Evolutionary conservation across 2,113 vertebrate genomes (phyloP).

Genomic region (Gallinago paraguaiae): DNA sequence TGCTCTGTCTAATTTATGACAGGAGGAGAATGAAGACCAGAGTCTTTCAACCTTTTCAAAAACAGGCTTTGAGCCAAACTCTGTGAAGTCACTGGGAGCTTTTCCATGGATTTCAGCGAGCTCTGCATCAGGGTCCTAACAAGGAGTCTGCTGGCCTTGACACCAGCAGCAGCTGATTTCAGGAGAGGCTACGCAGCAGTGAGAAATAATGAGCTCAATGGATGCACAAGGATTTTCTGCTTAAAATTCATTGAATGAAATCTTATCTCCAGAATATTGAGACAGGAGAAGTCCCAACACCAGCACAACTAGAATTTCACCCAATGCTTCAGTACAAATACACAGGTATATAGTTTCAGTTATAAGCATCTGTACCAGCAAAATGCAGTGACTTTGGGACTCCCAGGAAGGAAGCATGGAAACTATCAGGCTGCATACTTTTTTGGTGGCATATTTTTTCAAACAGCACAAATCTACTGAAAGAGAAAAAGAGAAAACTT

Average conservation of each 20-base stretch:
- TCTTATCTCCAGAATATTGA: not conserved
- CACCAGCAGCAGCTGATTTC: not conserved
- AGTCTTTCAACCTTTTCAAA: not conserved
- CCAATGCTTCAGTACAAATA: not conserved
- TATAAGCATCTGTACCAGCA: not conserved
- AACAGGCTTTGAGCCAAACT: not conserved
- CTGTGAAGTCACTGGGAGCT: not conserved
- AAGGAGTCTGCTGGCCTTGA: not conserved
- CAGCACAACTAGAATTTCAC: not conserved
- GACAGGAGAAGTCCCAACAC: not conserved
- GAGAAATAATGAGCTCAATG: not conserved
- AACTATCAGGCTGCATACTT: not conserved
- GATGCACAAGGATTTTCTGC: not conserved
- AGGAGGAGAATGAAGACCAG: not conserved
- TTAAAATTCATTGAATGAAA: not conserved
- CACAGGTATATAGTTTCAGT: not conserved
- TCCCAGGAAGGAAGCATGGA: not conserved
- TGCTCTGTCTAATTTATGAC: not conserved
- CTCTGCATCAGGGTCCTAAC: not conserved
- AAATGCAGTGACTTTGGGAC: not conserved
- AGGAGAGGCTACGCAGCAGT: not conserved
- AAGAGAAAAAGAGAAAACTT: not conserved
- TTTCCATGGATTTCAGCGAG: not conserved
- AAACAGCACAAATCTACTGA: not conserved
- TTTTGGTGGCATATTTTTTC: not conserved